Evolutionary conservation across 2,888 invertebrate genomes (phyloP), one percentile per base, ranked within the genome.

Genomic region (Blomia tropicalis): DNA sequence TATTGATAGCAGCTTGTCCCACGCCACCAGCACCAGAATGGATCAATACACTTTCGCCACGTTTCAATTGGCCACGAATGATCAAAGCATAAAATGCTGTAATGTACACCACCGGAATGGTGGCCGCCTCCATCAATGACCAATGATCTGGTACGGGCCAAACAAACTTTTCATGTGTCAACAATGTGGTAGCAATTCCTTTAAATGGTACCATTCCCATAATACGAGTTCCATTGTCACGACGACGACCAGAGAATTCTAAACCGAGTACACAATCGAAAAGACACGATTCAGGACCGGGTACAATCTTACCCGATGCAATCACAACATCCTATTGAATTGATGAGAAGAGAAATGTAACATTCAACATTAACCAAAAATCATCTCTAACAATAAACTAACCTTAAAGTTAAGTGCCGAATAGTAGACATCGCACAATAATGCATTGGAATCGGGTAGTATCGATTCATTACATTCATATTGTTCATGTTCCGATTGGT

Each of bases 1-100:
- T 85, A 23, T 88, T 80, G 70, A 96, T 92, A 66, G 95, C 92
- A 1, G 96, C 95, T 78, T 92, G 92, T 4, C 96, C 96, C 36
- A 95, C 93, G 70, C 92, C 93, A 63, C 93, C 95, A 67, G 87
- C 84, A 66, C 93, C 93, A 60, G 93, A 90, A 74, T 95, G 93
- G 69, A 95, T 83, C n/a, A 95, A 79, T 63, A 95, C 82, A 44
- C 81, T 78, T 70, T 93, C 89, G 5, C 90, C 89, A 67, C 78
- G 64, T 71, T 80, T 81, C 79, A 93, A 80, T 71, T 83, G 80
- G 43, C 93, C 96, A 69, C 96, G 81, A 58, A 92, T 83, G 31
- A 82, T 74, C 66, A 96, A 78, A 53, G 93, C 91, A 75, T 93
- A 95, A 76, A 79, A 79, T 2, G 77, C 80, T 17, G 92, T 93